Percentiles rank a stretch among this genome's conserved stretches.
Conservation (phyloP, 2,113 vertebrate genomes). For the Chauna torquata region DNA sequence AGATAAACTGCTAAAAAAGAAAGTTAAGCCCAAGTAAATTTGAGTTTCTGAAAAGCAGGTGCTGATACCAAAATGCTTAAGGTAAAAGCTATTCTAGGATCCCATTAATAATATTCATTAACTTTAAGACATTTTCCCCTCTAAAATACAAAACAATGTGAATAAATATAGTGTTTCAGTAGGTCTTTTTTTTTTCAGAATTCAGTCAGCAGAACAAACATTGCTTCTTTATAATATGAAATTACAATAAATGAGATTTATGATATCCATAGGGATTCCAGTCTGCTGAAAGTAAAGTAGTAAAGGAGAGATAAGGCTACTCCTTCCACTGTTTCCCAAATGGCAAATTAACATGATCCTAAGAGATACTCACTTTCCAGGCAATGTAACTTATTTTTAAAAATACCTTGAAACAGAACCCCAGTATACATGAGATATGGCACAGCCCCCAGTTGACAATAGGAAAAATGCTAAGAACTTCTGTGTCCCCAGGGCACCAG, state of each 20-base stretch:
- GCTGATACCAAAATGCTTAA: not conserved
- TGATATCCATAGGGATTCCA: not conserved
- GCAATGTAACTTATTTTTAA: not conserved
- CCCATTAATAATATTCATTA: not conserved
- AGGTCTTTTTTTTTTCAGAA: not conserved
- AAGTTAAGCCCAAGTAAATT: not conserved
- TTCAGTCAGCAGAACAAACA: not conserved
- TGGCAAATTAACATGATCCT: not conserved
- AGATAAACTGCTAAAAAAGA: not conserved
- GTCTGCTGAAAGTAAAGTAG: not conserved
- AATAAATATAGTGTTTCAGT: not conserved
- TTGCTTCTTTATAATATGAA: not conserved
- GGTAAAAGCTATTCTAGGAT: not conserved
- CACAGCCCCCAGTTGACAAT: not conserved
- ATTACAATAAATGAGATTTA: not conserved
- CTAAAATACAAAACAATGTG: not conserved
- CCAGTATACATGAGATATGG: not conserved
- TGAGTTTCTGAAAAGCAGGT: not conserved
- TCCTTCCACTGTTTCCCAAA: not conserved
- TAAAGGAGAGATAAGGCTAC: not conserved
- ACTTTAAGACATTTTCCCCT: not conserved
- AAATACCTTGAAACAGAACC: conserved; percentile 40
- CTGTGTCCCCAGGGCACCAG: not conserved
- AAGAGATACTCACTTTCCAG: not conserved
- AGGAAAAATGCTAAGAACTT: not conserved